phyloP scores from a whole-genome alignment of 2,797 vertebrate genomes.

The Sciurus vulgaris region DNA sequence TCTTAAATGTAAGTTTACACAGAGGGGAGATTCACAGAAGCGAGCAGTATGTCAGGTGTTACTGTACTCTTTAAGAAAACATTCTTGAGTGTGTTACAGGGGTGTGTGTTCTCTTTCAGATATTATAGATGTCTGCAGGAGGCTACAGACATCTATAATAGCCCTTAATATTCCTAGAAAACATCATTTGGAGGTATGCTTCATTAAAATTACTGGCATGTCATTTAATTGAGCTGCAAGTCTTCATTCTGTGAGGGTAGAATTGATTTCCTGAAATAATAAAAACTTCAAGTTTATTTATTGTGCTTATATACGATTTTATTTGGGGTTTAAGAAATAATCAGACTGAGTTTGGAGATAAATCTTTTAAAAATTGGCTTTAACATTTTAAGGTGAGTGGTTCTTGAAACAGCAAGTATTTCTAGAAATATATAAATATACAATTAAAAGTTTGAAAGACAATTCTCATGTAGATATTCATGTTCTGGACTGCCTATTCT shows the following conservation, averaged over 20 bases:
- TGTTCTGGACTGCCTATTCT: background rate
- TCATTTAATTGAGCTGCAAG: background rate
- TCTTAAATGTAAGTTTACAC: background rate
- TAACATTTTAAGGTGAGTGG: background rate
- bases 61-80: background rate
- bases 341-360: background rate
- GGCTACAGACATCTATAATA: background rate
- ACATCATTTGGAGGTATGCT: background rate
- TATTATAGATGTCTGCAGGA: too few relatives aligned
- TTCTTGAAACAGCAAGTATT: background rate
- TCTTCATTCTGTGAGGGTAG: background rate
- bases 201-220: background rate
- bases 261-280: conserved; percentile 28
- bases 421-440: background rate
- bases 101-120: background rate
- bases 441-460: background rate
- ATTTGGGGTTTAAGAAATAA: background rate
- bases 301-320: background rate
- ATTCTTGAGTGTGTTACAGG: background rate
- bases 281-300: background rate
- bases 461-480: background rate
- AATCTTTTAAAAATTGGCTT: background rate
- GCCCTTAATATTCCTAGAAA: background rate
- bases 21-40: background rate
- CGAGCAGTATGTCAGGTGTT: background rate